phyloP scores from a whole-genome alignment of 2,888 invertebrate species.

The Rhagonycha lutea region DNA sequence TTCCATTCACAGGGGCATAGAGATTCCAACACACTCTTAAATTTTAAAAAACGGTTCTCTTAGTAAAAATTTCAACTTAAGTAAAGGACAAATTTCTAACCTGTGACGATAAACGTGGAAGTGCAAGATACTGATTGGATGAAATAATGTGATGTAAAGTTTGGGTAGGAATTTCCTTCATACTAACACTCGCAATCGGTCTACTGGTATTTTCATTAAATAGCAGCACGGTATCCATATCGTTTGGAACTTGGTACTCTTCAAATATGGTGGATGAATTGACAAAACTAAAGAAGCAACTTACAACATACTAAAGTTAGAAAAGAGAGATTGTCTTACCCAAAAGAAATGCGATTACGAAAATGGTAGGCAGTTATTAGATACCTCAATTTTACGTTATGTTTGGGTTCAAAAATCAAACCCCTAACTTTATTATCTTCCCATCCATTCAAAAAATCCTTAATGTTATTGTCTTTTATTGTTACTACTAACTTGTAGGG shows the following conservation, averaged over 20 bases:
- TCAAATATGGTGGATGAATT: conserved; percentile 66
- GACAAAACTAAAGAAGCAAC: conserved; percentile 64
- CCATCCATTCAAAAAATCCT: conserved; percentile 85
- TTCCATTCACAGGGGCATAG: conserved; percentile 90
- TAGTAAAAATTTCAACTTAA: neutral
- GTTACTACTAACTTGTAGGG: conserved; percentile 77
- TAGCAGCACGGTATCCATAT: conserved; percentile 79
- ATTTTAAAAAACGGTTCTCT: conserved; percentile 9
- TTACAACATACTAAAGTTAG: neutral
- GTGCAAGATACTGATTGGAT: conserved; percentile 83
- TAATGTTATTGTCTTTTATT: conserved; percentile 74
- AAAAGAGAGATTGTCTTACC: conserved; percentile 60
- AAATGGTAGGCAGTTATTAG: conserved; percentile 87
- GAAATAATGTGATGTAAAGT: conserved; percentile 88
- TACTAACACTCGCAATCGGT: conserved; percentile 85
- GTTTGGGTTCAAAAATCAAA: conserved; percentile 81
- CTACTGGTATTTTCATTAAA: conserved; percentile 85
- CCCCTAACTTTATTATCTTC: conserved; percentile 90
- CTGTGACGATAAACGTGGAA: conserved; percentile 93
- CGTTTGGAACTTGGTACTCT: conserved; percentile 73
- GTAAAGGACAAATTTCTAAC: conserved; percentile 51
- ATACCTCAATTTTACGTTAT: conserved; percentile 80
- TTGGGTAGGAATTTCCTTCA: conserved; percentile 87
- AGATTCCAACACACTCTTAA: conserved; percentile 72
- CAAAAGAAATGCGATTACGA: conserved; percentile 84